Percentiles rank a stretch among this genome's conserved stretches.
These are phyloP conservation scores for Cosmia trapezina DNA, from an alignment of 2,888 invertebrate species.

Conservation along the genomic window DNA sequence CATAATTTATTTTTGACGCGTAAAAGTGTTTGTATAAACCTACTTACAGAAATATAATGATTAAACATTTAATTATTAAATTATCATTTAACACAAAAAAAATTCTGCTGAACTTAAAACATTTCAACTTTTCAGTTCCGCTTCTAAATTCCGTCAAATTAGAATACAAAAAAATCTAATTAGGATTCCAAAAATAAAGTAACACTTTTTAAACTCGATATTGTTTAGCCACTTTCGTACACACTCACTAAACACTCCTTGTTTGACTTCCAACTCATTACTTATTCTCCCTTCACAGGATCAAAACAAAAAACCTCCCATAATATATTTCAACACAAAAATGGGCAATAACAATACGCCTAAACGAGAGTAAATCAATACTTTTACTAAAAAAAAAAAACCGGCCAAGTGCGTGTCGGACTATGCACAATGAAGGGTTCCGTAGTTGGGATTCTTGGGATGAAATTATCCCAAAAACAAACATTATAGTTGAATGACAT, in stretches of 20 bases:
- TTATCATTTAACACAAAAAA: background rate
- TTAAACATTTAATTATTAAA: too few species aligned
- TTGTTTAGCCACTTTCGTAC: background rate
- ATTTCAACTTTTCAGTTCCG: background rate
- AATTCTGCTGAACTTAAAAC: background rate
- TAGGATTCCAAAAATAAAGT: background rate
- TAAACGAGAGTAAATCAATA: conserved; percentile 68
- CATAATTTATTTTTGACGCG: background rate
- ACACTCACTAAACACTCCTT: background rate
- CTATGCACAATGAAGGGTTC: too few species aligned
- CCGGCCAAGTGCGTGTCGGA: too few species aligned
- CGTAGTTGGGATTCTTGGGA: too few species aligned
- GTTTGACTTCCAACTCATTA: conserved; percentile 34
- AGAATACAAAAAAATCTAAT: background rate
- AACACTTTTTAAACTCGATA: conserved; percentile 1
- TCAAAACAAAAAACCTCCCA: conserved; percentile 54
- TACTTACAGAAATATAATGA: background rate
- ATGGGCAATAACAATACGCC: conserved; percentile 62
- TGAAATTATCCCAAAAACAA: too few species aligned
- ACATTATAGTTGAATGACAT: too few species aligned
- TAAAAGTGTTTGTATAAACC: background rate
- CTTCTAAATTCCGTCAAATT: background rate
- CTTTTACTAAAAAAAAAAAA: conserved; percentile 52
- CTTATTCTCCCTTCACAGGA: conserved; percentile 20
- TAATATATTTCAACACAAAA: conserved; percentile 61